Base-by-base conservation (phyloP, 2,888 invertebrate genomes). In the Cantharis nigra region DNA sequence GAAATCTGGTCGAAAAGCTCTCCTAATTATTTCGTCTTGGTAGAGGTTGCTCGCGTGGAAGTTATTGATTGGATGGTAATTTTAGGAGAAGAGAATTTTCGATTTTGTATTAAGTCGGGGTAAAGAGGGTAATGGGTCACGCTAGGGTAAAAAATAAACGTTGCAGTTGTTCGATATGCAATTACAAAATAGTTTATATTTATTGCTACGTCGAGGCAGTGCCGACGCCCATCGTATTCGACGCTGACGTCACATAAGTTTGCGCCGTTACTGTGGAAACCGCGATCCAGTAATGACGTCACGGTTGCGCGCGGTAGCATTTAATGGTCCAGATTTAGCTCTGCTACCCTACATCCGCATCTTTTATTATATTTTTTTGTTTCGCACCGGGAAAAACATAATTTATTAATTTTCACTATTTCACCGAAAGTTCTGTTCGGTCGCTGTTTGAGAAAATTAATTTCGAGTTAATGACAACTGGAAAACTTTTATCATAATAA, bases 311-410 rank as follows among this genome's bases (percentile, higher is more conserved):
- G 79, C 80, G 78, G 80, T 78, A 79, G 72, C 81, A 76, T 82
- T 79, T 82, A 82, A 82, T 82, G 81, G 80, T 78, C 78, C 80
- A 81, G 81, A 81, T 81, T 82, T 81, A 80, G 79, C 76, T 78
- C 80, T 70, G 77, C 78, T 82, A 79, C 75, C 80, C 82, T 78
- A 80, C 80, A 81, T 81, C 79, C 78, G 78, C 72, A 70, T 73
- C 79, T 72, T 77, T 79, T 78, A 78, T 69, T 73, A 75, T 77
- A 73, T 76, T 77, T 75, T 79, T 79, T 79, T 33, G 70, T 70
- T 70, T 70, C 28, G 49, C 70, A 70, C 70, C 70, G 30, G 30
- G 70, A 67, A 67, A 67, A 67, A 67, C 23, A 67, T 67, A 16
- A 23, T 67, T 67, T 67, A 23, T 67, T 67, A 49, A 49, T 49